Conservation (phyloP, 2,113 vertebrate species). For the Galeopterus variegatus region DNA sequence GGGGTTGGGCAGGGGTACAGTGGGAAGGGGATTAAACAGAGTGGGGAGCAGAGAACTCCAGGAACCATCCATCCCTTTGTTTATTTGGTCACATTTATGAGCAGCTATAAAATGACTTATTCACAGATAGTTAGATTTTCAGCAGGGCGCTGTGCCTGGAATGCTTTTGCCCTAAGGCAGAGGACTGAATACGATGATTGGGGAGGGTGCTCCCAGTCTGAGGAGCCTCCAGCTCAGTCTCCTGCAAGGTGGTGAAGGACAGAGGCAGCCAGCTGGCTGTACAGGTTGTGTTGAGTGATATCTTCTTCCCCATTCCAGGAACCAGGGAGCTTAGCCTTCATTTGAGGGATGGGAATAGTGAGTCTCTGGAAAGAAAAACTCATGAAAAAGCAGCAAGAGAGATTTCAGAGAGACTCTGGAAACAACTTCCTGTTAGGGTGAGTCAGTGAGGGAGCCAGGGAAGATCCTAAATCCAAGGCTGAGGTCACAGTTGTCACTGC, state of each 20-base stretch:
- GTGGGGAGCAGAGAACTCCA: background rate
- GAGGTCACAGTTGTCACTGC: background rate
- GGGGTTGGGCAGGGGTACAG: background rate
- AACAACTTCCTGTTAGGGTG: background rate
- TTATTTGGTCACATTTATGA: background rate
- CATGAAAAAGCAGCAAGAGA: conserved; percentile 37
- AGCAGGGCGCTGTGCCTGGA: background rate
- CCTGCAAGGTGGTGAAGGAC: background rate
- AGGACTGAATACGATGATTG: background rate
- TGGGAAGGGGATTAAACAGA: background rate
- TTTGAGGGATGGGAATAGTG: background rate
- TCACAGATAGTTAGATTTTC: background rate
- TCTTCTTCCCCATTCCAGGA: background rate
- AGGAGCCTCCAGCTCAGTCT: background rate
- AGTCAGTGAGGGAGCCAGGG: background rate
- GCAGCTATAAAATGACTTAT: background rate
- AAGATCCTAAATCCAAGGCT: background rate
- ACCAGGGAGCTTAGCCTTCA: background rate
- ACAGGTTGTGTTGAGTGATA: background rate
- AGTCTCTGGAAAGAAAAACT: conserved; percentile 27
- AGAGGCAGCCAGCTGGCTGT: background rate
- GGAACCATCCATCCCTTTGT: background rate
- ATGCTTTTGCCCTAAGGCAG: conserved; percentile 31
- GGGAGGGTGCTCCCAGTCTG: background rate
- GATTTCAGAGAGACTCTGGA: conserved; percentile 33